Conservation (phyloP, 2,888 invertebrate species). For the Cynaeus angustus region DNA sequence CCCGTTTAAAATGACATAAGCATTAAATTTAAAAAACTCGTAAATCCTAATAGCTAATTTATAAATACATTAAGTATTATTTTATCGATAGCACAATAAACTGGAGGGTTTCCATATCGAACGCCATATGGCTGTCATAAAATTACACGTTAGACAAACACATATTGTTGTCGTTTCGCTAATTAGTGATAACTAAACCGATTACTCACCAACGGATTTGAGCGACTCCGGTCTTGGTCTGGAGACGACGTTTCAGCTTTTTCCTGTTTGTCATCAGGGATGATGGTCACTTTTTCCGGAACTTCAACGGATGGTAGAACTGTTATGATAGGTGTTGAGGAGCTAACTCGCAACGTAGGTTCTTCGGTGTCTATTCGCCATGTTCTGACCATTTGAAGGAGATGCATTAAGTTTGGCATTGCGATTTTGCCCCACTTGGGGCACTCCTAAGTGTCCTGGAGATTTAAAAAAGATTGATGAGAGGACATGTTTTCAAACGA, state of each 20-base stretch:
- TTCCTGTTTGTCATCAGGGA: conserved; percentile 38
- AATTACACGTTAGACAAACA: conserved; percentile 28
- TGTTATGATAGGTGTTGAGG: conserved; percentile 68
- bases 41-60: conserved; percentile 30
- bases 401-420: conserved; percentile 64
- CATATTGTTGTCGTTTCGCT: conserved; percentile 12
- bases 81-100: conserved; percentile 19
- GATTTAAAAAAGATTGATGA: not conserved
- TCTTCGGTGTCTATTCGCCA: conserved; percentile 66
- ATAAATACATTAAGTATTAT: conserved; percentile 22
- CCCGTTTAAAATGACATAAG: conserved; percentile 6
- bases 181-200: conserved; percentile 29
- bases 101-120: conserved; percentile 21
- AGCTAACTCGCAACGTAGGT: conserved; percentile 47
- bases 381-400: conserved; percentile 62
- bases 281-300: conserved; percentile 57
- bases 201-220: conserved; percentile 38
- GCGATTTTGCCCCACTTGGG: conserved; percentile 34
- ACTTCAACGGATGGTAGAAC: conserved; percentile 65
- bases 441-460: conserved; percentile 30
- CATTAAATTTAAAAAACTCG: conserved; percentile 33
- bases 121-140: conserved; percentile 38
- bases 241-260: conserved; percentile 32
- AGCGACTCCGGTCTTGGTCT: conserved; percentile 25
- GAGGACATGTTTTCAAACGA: not conserved